Evolutionary conservation across 2,888 invertebrate species (phyloP).

Genomic region (Nebria brevicollis): DNA sequence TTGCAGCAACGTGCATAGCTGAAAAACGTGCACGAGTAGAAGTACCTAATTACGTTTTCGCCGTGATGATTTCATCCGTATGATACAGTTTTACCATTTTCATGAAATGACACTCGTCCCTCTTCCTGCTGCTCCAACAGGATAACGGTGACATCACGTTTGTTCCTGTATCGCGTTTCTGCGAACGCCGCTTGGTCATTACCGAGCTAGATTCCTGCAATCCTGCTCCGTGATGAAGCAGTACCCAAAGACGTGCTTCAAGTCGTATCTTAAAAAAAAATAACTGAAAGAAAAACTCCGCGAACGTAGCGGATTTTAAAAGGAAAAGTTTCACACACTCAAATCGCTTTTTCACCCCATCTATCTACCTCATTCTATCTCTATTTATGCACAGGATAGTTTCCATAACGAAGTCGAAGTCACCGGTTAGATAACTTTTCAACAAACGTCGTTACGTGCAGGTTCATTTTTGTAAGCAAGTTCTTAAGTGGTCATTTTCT

Average conservation of each 20-base stretch:
- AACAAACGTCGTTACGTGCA: background rate
- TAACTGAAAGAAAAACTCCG: background rate
- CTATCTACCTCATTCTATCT: background rate
- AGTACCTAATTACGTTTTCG: constrained; percentile 21
- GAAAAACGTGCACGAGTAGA: constrained; percentile 9
- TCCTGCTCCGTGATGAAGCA: constrained; percentile 26
- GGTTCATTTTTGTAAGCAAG: background rate
- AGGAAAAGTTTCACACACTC: constrained; percentile 13
- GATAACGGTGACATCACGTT: constrained; percentile 19
- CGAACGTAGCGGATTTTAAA: constrained; percentile 5
- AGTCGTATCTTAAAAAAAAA: constrained; percentile 21
- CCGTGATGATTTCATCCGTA: constrained; percentile 6
- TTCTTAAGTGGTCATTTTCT: background rate
- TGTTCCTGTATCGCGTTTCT: constrained; percentile 21
- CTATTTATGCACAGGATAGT: constrained; percentile 4
- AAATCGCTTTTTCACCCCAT: constrained; percentile 5
- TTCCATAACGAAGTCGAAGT: constrained; percentile 20
- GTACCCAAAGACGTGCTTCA: constrained; percentile 7
- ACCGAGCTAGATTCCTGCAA: constrained; percentile 13
- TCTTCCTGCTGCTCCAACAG: background rate
- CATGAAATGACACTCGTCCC: background rate
- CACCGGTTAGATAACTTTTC: background rate
- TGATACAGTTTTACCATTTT: constrained; percentile 31
- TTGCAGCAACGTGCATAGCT: background rate
- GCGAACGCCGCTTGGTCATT: constrained; percentile 24